Base-by-base conservation (phyloP, 2,113 vertebrate species). In the Carassius gibelio region DNA sequence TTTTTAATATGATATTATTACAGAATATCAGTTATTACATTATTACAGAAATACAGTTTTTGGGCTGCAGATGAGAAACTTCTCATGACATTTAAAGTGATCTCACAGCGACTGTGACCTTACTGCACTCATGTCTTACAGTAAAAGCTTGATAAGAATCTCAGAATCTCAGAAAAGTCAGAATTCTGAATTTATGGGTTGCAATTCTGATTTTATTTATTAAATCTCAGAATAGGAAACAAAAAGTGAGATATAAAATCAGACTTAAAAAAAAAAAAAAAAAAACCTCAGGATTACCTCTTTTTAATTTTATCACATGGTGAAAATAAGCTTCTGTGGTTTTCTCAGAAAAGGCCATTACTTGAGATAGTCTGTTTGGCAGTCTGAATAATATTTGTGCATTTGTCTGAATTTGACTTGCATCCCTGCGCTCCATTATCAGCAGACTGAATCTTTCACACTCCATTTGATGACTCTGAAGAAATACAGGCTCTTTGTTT, bases 51-150 rank as follows among this genome's bases (percentile, higher is more conserved):
- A 4, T 64, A 0, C 23, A 59, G 57, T 14, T 66, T 23, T 14
- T 30, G 62, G 30, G 62, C 62, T 93, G 92, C 91, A 92, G 91
- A 89, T 92, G 42, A 45, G 42, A 45, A 45, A 45, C 42, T 45
- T 2, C 8, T 45, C 93, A 92, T 91, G 92, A 89, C 88, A 90
- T 86, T 62, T 62, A 90, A 64, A 88, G 59, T 57, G 62, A 92
- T 89, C 57, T 19, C 57, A n/a, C 19, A 59, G 57, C 19, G 57
- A 19, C 57, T 59, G 57, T 59, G 19, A 30, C 30, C 30, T 30
- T 2, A 30, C 50, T 14, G 13, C 50, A 52, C 14, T 52, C 4
- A 52, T 4, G 10, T 50, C 48, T 5, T 52, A 52, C 13, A 17
- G 15, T 55, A 17, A 55, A 55, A 17, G 17, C 52, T 17, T 17